Base-by-base conservation (phyloP, 2,797 vertebrate species). In the Sarcoramphus papa region DNA sequence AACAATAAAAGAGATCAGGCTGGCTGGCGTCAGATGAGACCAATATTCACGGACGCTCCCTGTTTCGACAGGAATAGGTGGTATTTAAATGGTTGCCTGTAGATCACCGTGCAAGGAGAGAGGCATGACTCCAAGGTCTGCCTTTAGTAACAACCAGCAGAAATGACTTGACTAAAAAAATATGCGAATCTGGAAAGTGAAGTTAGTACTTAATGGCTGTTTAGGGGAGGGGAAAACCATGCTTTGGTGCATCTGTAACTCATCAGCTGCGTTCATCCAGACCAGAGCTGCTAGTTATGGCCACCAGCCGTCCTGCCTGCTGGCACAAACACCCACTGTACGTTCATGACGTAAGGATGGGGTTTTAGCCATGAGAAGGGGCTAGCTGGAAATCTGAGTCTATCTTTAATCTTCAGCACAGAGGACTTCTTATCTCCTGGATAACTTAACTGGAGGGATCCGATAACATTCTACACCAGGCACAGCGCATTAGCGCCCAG, bases 381-480 rank as follows among this genome's bases (percentile, higher is more conserved):
- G 85, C 63, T 73, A 88, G 67, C 75, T 93, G 93, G 95, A 97
- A 97, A 96, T 91, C 95, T 40, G 81, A 96, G 95, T 87, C 95
- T 79, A 28, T 74, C 88, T 95, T 94, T 95, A 94, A 96, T 95
- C 96, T 98, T 90, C 85, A 84, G 87, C 92, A 95, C 93, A 92
- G 96, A 95, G 90, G 72, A 78, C 95, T 93, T 95, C 85, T 95
- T 95, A 93, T 95, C 68, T 94, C 93, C 95, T 96, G 37, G 10
- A 37, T 37, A 37, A 37, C 37, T 92, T 85, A 74, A 78, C 48
- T 53, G 73, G 83, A 92, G 88, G 85, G 92, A 96, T 97, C 94
- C n/a, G 74, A 67, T 91, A 72, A 77, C 27, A 35, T 47, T 90
- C 81, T 90, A 90, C 89, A 93, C 90, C 43, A 56, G 81, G 47